Percentiles rank a stretch among this genome's conserved stretches.
These are phyloP conservation scores for Tachystola acroxantha DNA, from an alignment of 2,888 invertebrate genomes.

Conservation along the genomic window DNA sequence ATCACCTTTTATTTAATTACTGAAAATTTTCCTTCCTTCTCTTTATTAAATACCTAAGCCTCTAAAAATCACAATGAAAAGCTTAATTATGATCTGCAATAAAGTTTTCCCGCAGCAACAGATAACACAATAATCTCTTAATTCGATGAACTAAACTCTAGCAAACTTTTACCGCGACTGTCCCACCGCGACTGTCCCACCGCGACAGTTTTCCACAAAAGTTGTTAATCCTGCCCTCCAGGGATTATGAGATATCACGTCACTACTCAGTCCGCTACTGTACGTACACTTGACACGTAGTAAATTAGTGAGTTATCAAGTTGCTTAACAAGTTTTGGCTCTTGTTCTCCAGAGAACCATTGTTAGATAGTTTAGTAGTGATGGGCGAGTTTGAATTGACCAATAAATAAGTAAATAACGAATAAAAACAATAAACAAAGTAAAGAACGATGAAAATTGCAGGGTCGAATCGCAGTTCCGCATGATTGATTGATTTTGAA, in stretches of 20 bases:
- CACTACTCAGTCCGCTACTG: constrained; percentile 3
- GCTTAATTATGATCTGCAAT: no score
- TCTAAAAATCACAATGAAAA: no score
- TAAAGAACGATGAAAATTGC: no score
- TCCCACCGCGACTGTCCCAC: constrained; percentile 11
- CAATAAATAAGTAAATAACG: no score
- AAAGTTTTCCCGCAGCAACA: background rate
- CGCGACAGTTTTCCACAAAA: constrained; percentile 2
- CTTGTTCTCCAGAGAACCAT: constrained; percentile 16
- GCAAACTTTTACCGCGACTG: constrained; percentile 16
- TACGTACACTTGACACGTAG: constrained; percentile 21
- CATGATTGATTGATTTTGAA: no score
- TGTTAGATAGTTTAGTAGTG: constrained; percentile 30
- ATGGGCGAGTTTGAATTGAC: no score
- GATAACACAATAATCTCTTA: constrained; percentile 10
- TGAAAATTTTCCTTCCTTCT: no score
- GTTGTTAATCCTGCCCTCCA: background rate
- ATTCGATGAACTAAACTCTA: constrained; percentile 24
- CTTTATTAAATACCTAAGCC: no score
- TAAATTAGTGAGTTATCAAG: constrained; percentile 28
- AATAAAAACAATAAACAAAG: no score
- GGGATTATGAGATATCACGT: background rate
- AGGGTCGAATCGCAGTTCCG: no score
- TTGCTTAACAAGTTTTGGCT: constrained; percentile 23
- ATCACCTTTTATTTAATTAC: no score